Percentiles rank a stretch among this genome's conserved stretches.
Evolutionary conservation across 2,797 vertebrate species (phyloP).

Genomic region (Luscinia megarhynchos): DNA sequence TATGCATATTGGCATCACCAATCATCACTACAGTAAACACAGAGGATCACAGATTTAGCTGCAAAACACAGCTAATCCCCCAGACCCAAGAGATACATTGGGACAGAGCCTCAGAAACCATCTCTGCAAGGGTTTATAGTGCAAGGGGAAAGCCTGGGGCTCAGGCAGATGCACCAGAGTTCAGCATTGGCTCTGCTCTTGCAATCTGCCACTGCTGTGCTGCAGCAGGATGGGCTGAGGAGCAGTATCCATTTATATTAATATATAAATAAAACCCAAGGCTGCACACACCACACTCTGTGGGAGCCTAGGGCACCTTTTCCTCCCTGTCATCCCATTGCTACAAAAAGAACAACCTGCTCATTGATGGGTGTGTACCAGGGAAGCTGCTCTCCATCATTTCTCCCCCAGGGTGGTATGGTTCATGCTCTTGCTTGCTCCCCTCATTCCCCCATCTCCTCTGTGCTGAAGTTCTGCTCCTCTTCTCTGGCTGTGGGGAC

Average conservation of each 20-base stretch:
- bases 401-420: background rate
- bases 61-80: background rate
- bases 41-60: background rate
- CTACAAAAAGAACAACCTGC: background rate
- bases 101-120: background rate
- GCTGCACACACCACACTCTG: accelerated
- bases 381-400: background rate
- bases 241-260: too few relatives aligned
- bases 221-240: background rate
- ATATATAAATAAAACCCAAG: background rate
- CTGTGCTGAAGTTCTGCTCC: background rate
- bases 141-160: background rate
- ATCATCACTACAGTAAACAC: accelerated
- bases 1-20: background rate
- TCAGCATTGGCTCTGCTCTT: background rate
- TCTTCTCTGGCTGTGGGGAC: background rate
- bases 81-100: background rate
- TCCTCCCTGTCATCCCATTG: background rate
- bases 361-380: background rate
- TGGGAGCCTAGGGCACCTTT: background rate
- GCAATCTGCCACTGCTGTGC: accelerated
- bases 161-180: background rate
- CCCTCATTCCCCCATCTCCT: background rate
- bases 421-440: background rate
- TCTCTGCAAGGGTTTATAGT: background rate